Percentiles rank a stretch among this genome's conserved stretches.
Evolutionary conservation across 1,140 invertebrate species (phyloP).

Genomic region (Drosophila nannoptera): DNA sequence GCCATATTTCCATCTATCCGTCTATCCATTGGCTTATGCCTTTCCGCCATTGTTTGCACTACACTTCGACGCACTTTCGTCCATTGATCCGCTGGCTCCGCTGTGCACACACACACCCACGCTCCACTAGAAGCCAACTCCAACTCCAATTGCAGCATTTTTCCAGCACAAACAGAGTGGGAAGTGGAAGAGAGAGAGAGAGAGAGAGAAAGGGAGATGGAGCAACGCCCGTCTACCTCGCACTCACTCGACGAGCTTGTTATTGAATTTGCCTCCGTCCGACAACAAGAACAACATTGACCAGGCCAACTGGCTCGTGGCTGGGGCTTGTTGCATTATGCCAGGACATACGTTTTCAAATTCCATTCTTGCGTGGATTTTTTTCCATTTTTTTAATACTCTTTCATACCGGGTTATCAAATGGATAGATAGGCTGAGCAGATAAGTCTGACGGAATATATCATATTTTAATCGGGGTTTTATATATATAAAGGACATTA

Average conservation of each 20-base stretch:
- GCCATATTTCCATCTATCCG: constrained; percentile 16
- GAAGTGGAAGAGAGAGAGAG: background rate
- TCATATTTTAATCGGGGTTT: too few species aligned
- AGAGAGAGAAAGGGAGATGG: background rate
- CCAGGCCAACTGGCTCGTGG: constrained; percentile 39
- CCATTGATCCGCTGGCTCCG: constrained; percentile 61
- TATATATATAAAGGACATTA: too few species aligned
- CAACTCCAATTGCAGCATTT: constrained; percentile 33
- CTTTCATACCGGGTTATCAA: background rate
- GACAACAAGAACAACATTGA: constrained; percentile 24
- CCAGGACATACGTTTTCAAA: constrained; percentile 73
- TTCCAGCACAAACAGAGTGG: constrained; percentile 17
- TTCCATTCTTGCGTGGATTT: constrained; percentile 66
- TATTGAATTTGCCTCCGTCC: constrained; percentile 60
- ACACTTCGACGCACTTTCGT: constrained; percentile 76
- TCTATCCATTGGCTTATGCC: constrained; percentile 59
- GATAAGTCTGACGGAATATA: too few species aligned
- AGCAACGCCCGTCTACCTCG: constrained; percentile 35
- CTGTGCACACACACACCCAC: constrained; percentile 28
- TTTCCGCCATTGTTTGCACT: constrained; percentile 71
- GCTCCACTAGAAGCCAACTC: constrained; percentile 1
- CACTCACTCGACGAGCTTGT: constrained; percentile 40
- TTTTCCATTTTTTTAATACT: constrained; percentile 20
- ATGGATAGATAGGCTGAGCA: too few species aligned
- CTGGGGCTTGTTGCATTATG: constrained; percentile 67